Conservation (phyloP, 2,888 invertebrate genomes). For the Galeopsomyia nigrocyanea region DNA sequence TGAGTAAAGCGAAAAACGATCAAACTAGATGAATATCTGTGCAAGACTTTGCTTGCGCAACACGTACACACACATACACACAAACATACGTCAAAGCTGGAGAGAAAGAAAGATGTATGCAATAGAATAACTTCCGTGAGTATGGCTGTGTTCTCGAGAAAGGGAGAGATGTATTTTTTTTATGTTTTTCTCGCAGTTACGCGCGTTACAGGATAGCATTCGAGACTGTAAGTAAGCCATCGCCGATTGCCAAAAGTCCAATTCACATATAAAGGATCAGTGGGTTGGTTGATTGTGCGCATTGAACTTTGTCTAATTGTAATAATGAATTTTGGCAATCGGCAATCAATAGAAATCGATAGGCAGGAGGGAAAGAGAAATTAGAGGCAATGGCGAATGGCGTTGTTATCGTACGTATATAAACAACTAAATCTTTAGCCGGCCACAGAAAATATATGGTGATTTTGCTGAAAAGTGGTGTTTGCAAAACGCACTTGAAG, state of each 20-base stretch:
- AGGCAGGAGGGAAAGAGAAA: slow-evolving; percentile 45
- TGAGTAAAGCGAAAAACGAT: slow-evolving; percentile 59
- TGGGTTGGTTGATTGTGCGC: neutral
- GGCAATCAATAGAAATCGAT: slow-evolving; percentile 51
- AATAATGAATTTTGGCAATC: slow-evolving; percentile 58
- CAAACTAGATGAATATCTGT: slow-evolving; percentile 25
- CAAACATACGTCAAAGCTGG: slow-evolving; percentile 20
- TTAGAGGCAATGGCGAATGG: slow-evolving; percentile 32
- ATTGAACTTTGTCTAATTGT: slow-evolving; percentile 1
- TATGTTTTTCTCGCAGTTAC: slow-evolving; percentile 56
- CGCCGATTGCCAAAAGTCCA: slow-evolving; percentile 61
- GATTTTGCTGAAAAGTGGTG: too few species aligned
- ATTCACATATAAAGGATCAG: too few species aligned
- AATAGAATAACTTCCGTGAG: slow-evolving; percentile 60
- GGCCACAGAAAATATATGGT: too few species aligned
- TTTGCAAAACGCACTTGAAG: slow-evolving; percentile 26
- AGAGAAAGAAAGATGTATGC: slow-evolving; percentile 36
- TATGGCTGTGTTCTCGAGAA: slow-evolving; percentile 59
- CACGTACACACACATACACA: neutral
- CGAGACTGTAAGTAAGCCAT: slow-evolving; percentile 64
- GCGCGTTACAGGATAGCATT: slow-evolving; percentile 61
- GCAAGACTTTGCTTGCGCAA: slow-evolving; percentile 43
- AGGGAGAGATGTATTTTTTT: slow-evolving; percentile 51
- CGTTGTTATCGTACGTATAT: slow-evolving; percentile 48
- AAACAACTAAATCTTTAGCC: neutral